These are phyloP conservation scores for Zosterops japonicus DNA, from an alignment of 2,113 vertebrate genomes.

Conservation along the genomic window DNA sequence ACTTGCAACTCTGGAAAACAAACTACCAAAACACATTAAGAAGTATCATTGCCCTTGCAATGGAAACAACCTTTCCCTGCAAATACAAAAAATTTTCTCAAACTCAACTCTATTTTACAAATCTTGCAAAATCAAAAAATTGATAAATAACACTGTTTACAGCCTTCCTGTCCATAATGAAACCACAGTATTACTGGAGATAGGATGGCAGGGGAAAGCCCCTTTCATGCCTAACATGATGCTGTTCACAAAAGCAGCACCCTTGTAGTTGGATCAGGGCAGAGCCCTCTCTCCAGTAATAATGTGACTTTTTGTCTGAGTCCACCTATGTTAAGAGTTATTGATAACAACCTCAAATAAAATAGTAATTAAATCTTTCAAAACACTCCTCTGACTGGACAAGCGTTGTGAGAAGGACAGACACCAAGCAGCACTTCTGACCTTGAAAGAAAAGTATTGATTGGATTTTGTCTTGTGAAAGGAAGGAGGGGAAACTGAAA, in stretches of 20 bases:
- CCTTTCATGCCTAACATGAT: background rate
- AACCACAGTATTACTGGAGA: background rate
- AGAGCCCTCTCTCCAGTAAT: background rate
- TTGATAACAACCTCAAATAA: background rate
- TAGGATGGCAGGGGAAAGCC: background rate
- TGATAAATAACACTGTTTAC: background rate
- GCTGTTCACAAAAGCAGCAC: background rate
- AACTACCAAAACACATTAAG: background rate
- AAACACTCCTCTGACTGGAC: background rate
- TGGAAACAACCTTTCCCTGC: background rate
- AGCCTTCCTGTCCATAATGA: background rate
- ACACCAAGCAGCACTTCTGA: constrained; percentile 66
- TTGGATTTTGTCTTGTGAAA: constrained; percentile 67
- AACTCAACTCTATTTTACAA: background rate
- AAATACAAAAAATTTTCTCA: background rate
- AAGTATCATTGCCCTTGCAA: background rate
- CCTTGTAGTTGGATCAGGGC: background rate
- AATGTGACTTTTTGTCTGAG: accelerated
- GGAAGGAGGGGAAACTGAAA: constrained; percentile 81
- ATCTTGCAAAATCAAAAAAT: background rate
- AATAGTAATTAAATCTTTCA: constrained; percentile 1
- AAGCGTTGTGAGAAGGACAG: background rate
- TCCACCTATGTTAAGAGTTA: background rate
- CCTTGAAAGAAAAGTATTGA: constrained; percentile 87
- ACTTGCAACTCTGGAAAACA: background rate